A percentile compares a stretch with the other conserved stretches of the same genome.
Conservation (phyloP, 2,113 vertebrate species). For the Geococcyx californianus region DNA sequence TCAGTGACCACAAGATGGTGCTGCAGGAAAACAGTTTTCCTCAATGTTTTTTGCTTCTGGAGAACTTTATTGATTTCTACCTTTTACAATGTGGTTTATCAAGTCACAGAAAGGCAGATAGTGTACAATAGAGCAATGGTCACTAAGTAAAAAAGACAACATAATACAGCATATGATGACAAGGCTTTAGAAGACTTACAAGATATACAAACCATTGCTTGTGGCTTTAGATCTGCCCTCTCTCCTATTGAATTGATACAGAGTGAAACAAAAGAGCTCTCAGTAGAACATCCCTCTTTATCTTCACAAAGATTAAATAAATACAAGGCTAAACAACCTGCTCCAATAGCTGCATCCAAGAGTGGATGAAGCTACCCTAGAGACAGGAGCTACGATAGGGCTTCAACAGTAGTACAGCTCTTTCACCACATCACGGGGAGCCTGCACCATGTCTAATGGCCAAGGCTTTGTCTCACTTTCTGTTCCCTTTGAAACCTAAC, state of each 20-base stretch:
- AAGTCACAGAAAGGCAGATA: slow-evolving; percentile 35
- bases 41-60: background rate
- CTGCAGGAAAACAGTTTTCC: slow-evolving; percentile 61
- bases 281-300: background rate
- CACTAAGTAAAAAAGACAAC: slow-evolving; percentile 39
- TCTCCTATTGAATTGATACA: background rate
- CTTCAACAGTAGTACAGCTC: background rate
- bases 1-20: slow-evolving; percentile 61
- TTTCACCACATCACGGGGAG: background rate
- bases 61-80: slow-evolving; percentile 20
- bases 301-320: slow-evolving; percentile 30
- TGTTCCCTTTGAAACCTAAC: background rate
- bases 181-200: slow-evolving; percentile 50
- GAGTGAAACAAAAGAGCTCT: slow-evolving; percentile 35
- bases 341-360: background rate
- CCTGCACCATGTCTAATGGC: background rate
- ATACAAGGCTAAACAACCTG: background rate
- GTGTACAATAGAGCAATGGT: slow-evolving; percentile 4
- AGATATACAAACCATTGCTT: slow-evolving; percentile 29
- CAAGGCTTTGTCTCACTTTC: background rate
- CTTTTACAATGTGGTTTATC: slow-evolving; percentile 24
- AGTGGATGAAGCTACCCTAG: background rate
- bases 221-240: slow-evolving; percentile 10
- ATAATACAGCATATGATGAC: slow-evolving; percentile 40
- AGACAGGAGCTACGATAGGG: background rate